Base-by-base conservation (phyloP, 2,797 vertebrate genomes). In the Molossus molossus region DNA sequence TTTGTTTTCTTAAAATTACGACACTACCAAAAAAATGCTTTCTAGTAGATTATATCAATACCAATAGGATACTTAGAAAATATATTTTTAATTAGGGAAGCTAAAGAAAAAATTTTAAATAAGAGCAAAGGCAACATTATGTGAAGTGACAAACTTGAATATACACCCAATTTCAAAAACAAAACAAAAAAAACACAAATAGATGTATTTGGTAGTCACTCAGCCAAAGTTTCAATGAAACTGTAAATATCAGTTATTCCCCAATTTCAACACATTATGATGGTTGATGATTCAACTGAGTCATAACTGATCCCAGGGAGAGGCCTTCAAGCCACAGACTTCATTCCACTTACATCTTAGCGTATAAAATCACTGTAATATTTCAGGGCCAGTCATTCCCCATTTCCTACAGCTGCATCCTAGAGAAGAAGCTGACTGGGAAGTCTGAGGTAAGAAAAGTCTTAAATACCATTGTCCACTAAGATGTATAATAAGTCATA, bases 321-420 rank as follows among this genome's bases (percentile, higher is more conserved):
- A 9, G 15, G 55, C 21, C 55, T 79, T 87, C 37, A 80, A 94
- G 55, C 76, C 94, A 57, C 75, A 75, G 33, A 50, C 17, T 79
- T 94, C 57, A 83, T 64, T 69, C 60, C 48, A 58, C 45, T 20
- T 17, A 33, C 40, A 73, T 75, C 17, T 17, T 40, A 79, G 57
- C 20, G 3, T 92, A 97, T 97, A 97, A 96, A 97, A 93, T 12
- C 86, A 29, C 37, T 73, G 7, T 8, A 17, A 29, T 6, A n/a
- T 9, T 48, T 33, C 37, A 70, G 23, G 17, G 8, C n/a, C 64
- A 75, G 21, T 55, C 27, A 96, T 29, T 21, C 11, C 27, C n/a
- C n/a, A 27, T 45, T 62, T 33, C 89, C 64, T 33, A 40, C 0
- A 60, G 21, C 6, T 48, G 27, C 55, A n/a, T 18, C 77, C 6